phyloP scores from a whole-genome alignment of 2,888 invertebrate species.

The Hemithea aestivaria region DNA sequence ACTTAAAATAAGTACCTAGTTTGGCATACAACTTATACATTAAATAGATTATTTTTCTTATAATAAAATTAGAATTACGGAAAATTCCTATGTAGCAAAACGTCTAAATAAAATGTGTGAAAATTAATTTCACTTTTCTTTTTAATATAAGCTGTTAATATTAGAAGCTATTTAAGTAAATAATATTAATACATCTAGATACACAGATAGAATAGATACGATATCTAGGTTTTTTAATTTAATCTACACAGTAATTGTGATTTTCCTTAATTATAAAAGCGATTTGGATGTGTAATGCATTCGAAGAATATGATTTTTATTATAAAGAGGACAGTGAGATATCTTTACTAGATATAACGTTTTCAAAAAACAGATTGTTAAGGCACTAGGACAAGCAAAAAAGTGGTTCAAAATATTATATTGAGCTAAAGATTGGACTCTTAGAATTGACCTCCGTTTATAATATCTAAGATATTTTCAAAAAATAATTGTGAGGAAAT shows the following conservation, averaged over 20 bases:
- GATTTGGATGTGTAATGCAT: constrained; percentile 13
- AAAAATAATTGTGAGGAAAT: too few species aligned
- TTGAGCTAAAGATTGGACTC: constrained; percentile 17
- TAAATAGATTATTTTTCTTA: constrained; percentile 23
- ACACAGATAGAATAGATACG: too few species aligned
- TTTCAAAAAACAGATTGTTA: constrained; percentile 23
- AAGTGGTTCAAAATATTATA: constrained; percentile 4
- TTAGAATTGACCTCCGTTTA: constrained; percentile 17
- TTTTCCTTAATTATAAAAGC: constrained; percentile 19
- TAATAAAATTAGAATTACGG: constrained; percentile 46
- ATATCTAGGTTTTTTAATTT: not conserved
- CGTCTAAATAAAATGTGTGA: constrained; percentile 68
- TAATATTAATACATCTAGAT: constrained; percentile 15
- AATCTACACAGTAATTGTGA: constrained; percentile 11
- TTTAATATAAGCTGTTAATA: constrained; percentile 34
- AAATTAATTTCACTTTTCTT: constrained; percentile 56
- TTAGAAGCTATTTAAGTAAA: constrained; percentile 5
- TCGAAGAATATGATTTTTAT: too few species aligned
- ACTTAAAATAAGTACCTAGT: constrained; percentile 52
- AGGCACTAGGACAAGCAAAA: constrained; percentile 36
- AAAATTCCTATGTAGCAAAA: constrained; percentile 62
- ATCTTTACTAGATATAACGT: not conserved
- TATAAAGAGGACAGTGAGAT: too few species aligned
- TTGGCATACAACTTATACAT: constrained; percentile 47
- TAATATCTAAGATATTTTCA: not conserved